These are phyloP conservation scores for Megamerina dolium DNA, from an alignment of 2,888 invertebrate species.

Conservation along the genomic window DNA sequence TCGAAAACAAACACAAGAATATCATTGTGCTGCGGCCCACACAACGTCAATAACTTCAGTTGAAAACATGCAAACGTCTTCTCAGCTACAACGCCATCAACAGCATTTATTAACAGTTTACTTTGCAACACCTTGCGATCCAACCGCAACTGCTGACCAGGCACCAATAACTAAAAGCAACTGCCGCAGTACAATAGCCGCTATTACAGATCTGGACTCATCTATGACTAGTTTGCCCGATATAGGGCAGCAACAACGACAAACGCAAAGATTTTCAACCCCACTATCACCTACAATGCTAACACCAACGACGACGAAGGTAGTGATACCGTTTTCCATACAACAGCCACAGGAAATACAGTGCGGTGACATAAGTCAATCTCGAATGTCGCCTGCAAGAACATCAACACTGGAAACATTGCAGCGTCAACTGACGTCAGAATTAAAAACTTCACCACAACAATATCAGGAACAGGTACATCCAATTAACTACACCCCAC, in stretches of 20 bases:
- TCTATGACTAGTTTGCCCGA: constrained; percentile 41
- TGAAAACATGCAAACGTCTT: neutral
- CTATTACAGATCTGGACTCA: constrained; percentile 23
- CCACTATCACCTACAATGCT: neutral
- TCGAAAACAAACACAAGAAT: too few species aligned
- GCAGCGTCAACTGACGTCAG: neutral
- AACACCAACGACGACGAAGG: constrained; percentile 24
- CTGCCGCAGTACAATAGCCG: too few species aligned
- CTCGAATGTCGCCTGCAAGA: constrained; percentile 52
- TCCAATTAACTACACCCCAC: neutral
- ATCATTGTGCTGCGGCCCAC: neutral
- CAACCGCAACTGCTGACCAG: constrained; percentile 1
- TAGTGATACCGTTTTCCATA: too few species aligned
- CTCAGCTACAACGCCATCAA: constrained; percentile 13
- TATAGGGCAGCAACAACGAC: constrained; percentile 1
- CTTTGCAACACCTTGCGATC: too few species aligned
- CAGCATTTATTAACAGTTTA: too few species aligned
- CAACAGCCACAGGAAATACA: constrained; percentile 49
- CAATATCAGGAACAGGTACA: neutral
- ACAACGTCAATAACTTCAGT: neutral
- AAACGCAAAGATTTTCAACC: neutral
- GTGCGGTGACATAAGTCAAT: constrained; percentile 54
- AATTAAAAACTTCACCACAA: neutral
- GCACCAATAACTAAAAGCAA: constrained; percentile 13
- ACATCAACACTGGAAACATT: constrained; percentile 11